Evolutionary conservation across 2,888 invertebrate genomes (phyloP).

Genomic region (Cacoxenus indagator): DNA sequence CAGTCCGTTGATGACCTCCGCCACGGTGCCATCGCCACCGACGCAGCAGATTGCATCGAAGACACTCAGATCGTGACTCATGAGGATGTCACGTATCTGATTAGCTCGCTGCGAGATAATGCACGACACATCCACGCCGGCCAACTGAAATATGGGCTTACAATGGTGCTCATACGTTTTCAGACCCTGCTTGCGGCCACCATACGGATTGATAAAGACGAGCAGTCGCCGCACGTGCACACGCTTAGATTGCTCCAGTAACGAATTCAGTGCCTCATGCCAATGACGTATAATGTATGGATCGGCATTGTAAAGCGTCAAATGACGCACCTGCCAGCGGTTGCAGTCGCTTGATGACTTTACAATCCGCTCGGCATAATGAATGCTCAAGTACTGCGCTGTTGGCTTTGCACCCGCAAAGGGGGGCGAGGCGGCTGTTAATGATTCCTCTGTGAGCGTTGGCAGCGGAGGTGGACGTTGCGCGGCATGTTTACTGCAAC

Average conservation of each 20-base stretch:
- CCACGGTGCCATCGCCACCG: conserved; percentile 90
- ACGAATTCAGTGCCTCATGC: conserved; percentile 75
- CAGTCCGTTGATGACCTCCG: conserved; percentile 84
- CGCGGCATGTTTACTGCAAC: conserved; percentile 58
- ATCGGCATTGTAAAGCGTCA: conserved; percentile 76
- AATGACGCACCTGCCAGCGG: conserved; percentile 74
- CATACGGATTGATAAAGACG: conserved; percentile 87
- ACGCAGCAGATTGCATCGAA: conserved; percentile 83
- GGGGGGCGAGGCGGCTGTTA: not conserved
- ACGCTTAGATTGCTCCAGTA: conserved; percentile 40
- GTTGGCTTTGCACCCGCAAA: conserved; percentile 40
- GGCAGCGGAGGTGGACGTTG: not conserved
- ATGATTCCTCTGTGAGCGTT: not conserved
- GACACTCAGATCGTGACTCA: conserved; percentile 74
- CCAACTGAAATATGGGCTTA: conserved; percentile 76
- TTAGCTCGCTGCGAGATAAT: conserved; percentile 81
- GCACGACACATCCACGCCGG: conserved; percentile 78
- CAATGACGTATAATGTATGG: conserved; percentile 75
- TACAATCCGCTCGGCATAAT: conserved; percentile 73
- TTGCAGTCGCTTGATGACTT: conserved; percentile 73
- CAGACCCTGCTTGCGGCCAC: conserved; percentile 82
- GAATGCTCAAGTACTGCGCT: conserved; percentile 73
- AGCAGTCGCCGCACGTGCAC: conserved; percentile 79
- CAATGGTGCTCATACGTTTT: conserved; percentile 82
- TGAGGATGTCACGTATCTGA: conserved; percentile 79